A percentile compares a stretch with the other conserved stretches of the same genome.
Conservation (phyloP, 2,797 vertebrate species). For the Rhinophrynus dorsalis region DNA sequence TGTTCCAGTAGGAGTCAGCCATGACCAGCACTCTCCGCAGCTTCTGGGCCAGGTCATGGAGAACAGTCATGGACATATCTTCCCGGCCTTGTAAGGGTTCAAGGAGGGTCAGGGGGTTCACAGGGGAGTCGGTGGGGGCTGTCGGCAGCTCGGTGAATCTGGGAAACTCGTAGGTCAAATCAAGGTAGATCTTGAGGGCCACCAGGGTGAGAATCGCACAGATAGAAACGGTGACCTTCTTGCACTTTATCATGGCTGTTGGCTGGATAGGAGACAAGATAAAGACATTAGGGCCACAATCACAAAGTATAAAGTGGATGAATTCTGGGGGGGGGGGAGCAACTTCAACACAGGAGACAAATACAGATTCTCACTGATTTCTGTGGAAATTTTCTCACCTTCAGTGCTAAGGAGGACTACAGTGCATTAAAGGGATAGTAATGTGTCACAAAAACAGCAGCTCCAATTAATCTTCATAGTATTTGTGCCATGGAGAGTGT, state of each 20-base stretch:
- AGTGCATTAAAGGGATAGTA: too few relatives aligned
- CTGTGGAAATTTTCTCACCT: too few relatives aligned
- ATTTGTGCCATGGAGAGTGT: too few relatives aligned
- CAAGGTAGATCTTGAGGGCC: constrained; percentile 63
- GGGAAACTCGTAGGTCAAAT: constrained; percentile 51
- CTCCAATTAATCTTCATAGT: too few relatives aligned
- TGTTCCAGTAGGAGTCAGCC: constrained; percentile 78
- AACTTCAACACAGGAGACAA: too few relatives aligned
- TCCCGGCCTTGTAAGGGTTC: not conserved
- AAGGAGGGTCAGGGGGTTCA: constrained; percentile 1
- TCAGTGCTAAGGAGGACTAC: too few relatives aligned
- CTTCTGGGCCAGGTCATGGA: constrained; percentile 49
- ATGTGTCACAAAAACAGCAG: too few relatives aligned
- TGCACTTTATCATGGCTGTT: constrained; percentile 23
- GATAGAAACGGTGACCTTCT: constrained; percentile 57
- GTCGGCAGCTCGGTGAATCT: not conserved
- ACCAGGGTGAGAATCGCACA: constrained; percentile 58
- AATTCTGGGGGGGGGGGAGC: too few relatives aligned
- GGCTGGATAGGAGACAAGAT: not conserved
- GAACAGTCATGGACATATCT: constrained; percentile 16
- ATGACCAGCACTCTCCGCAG: constrained; percentile 59
- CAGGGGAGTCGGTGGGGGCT: not conserved
- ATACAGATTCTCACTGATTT: too few relatives aligned
- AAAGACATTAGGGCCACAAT: too few relatives aligned
- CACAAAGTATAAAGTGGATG: too few relatives aligned